Percentiles rank a stretch among this genome's conserved stretches.
Conservation (phyloP, 2,888 invertebrate genomes). For the Lingula anatina region DNA sequence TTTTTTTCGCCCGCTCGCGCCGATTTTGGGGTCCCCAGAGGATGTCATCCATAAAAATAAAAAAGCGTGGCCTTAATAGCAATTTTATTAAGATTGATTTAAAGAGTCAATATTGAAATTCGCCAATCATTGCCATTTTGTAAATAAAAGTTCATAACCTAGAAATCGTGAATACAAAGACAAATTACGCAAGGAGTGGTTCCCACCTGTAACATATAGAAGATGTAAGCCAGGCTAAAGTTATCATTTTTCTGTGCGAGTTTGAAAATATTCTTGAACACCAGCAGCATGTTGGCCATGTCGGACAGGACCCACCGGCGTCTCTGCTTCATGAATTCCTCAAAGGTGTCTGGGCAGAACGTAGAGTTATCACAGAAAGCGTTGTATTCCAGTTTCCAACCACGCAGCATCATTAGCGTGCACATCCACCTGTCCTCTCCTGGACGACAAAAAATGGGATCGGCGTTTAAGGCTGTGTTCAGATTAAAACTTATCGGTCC, state of each 20-base stretch:
- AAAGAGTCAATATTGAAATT: too few relatives aligned
- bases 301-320: slow-evolving; percentile 31
- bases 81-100: too few relatives aligned
- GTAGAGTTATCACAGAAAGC: slow-evolving; percentile 25
- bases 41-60: too few relatives aligned
- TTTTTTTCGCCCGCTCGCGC: too few relatives aligned
- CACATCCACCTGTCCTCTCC: slow-evolving; percentile 34
- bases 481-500: too few relatives aligned
- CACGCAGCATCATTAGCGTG: slow-evolving; percentile 26
- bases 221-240: slow-evolving; percentile 22
- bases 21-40: too few relatives aligned
- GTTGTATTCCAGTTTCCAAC: slow-evolving; percentile 28
- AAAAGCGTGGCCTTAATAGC: too few relatives aligned
- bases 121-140: too few relatives aligned
- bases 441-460: slow-evolving; percentile 2
- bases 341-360: slow-evolving; percentile 24
- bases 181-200: too few relatives aligned
- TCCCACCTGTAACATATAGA: slow-evolving; percentile 21
- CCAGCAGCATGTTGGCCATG: slow-evolving; percentile 22
- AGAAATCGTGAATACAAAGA: too few relatives aligned
- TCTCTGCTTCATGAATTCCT: slow-evolving; percentile 24
- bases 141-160: too few relatives aligned
- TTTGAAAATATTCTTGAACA: slow-evolving; percentile 16
- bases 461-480: neutral
- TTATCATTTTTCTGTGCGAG: slow-evolving; percentile 18